Conservation (phyloP, 2,888 invertebrate species). For the Antitype chi region DNA sequence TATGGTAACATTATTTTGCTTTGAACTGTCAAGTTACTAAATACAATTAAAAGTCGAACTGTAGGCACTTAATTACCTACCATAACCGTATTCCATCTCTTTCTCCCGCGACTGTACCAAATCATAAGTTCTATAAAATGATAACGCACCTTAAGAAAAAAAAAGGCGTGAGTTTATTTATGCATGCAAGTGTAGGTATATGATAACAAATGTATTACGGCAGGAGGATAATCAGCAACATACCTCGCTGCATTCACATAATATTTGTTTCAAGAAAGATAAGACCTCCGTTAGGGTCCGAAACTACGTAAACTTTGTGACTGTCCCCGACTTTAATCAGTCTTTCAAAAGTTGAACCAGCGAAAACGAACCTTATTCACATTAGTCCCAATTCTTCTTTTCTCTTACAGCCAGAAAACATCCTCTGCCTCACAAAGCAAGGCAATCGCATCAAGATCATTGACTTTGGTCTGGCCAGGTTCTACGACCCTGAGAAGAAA, state of each 20-base stretch:
- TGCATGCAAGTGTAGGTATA: not conserved
- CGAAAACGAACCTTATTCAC: not conserved
- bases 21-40: too few relatives aligned
- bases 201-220: not conserved
- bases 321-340: not conserved
- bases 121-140: not conserved
- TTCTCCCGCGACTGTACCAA: not conserved
- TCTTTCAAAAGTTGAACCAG: not conserved
- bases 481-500: conserved; percentile 97
- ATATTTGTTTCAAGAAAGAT: not conserved
- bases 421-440: conserved; percentile 97
- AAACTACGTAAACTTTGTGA: not conserved
- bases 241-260: not conserved
- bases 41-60: too few relatives aligned
- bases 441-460: conserved; percentile 99
- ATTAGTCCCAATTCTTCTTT: conserved; percentile 25
- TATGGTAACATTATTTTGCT: too few relatives aligned
- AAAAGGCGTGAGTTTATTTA: not conserved
- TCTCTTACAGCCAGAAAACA: conserved; percentile 97
- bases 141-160: not conserved
- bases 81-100: not conserved
- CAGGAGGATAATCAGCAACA: not conserved
- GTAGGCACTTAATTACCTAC: too few relatives aligned
- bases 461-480: conserved; percentile 98
- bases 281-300: not conserved